Base-by-base conservation (phyloP, 2,797 vertebrate genomes). In the Silurus aristotelis region DNA sequence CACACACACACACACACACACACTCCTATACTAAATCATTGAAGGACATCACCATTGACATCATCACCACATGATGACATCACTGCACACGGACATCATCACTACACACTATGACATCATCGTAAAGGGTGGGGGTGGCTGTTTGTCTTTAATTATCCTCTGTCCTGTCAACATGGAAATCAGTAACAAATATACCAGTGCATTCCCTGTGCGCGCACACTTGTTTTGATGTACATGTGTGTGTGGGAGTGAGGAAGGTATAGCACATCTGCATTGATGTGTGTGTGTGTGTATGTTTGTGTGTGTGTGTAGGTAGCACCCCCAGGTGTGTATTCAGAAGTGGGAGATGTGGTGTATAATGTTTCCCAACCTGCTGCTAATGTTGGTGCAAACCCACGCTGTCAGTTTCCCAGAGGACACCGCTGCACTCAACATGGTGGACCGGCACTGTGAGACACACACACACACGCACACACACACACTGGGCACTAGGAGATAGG, bases 341-440 rank as follows among this genome's bases (percentile, higher is more conserved):
- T 78, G 72, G 85, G 85, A 83, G 73, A 86, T 86, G 85, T 68
- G 73, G 68, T 78, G 64, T 71, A n/a, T 91, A 91, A 94, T 95
- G 85, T 94, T 95, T 92, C 95, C 95, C 94, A 92, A 92, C 56
- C 64, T 96, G 84, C 88, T 91, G 86, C 72, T 91, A 86, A 71
- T 94, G 85, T 91, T 95, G 88, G 93, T 92, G 87, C 89, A 6
- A 60, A 61, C 96, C 89, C 90, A 90, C 15, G 96, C 97, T 4
- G 93, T 96, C 95, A 99, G 97, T 94, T 99, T 99, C 93, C 98
- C 98, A 0, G 98, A 99, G 90, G 98, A 99, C 22, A 94, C 92
- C 56, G 91, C 95, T 10, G 96, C 98, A 82, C 95, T 98, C 3
- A 96, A 97, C 25, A 87, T 95, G 6, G 96, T 99, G 10, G 97